phyloP scores from a whole-genome alignment of 1,140 invertebrate species.

The Bombus fervidus region DNA sequence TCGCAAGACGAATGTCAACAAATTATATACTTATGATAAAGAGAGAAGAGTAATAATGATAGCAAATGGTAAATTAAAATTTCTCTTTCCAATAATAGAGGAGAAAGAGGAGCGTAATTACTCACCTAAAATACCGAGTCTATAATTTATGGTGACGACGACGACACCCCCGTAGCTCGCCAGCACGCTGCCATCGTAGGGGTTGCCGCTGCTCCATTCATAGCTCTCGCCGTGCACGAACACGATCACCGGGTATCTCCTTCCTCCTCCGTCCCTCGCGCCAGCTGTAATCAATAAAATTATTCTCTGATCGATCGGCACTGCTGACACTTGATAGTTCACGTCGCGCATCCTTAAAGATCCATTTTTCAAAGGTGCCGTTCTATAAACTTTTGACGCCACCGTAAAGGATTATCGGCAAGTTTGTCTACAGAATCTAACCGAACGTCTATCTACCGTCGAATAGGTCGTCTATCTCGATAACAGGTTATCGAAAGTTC shows the following conservation, averaged over 20 bases:
- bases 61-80: background rate
- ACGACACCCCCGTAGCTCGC: conserved; percentile 96
- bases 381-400: conserved; percentile 65
- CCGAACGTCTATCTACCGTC: no score
- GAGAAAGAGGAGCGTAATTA: conserved; percentile 53
- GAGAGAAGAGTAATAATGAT: background rate
- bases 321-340: conserved; percentile 59
- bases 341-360: conserved; percentile 54
- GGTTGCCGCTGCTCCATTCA: conserved; percentile 97
- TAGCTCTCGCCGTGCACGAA: conserved; percentile 98
- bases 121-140: conserved; percentile 97
- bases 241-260: conserved; percentile 93
- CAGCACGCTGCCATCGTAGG: conserved; percentile 96
- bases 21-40: background rate
- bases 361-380: conserved; percentile 62
- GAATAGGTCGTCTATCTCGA: background rate
- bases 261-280: conserved; percentile 84
- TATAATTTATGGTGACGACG: conserved; percentile 98
- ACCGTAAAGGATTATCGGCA: conserved; percentile 55
- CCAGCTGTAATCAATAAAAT: conserved; percentile 86
- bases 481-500: conserved; percentile 9
- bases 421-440: background rate
- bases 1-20: no score
- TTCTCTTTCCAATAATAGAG: no score
- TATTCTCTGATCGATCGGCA: conserved; percentile 69